Evolutionary conservation across 2,797 vertebrate species (phyloP), one percentile per base, ranked within the genome.

Genomic region (Chelon labrosus): DNA sequence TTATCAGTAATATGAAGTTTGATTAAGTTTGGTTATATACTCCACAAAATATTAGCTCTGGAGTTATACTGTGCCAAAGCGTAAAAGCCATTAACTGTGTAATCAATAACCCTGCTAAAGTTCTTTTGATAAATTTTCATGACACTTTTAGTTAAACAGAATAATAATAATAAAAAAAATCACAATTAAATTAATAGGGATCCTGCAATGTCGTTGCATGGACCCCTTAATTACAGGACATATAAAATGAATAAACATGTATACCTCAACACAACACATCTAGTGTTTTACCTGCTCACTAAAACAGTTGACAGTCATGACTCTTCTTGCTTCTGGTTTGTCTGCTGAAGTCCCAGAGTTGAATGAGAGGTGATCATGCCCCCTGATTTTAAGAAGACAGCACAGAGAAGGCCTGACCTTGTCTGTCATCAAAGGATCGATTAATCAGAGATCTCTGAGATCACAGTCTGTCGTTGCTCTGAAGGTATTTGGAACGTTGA

Each of bases 321-420:
- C 8, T 2, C 8, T 65, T 49, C 64, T 57, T 27, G 10, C 57
- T 44, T 59, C 44, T 75, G 42, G 7, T 64, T 61, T n/a, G 6
- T 22, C 61, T 38, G 47, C 52, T 64, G 42, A 71, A 64, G 65
- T 7, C 44, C 54, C 4, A 71, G 2, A 50, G 0, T 4, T 54
- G 54, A 86, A 27, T 70, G 54, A 73, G 42, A 65, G n/a, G 2
- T 7, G 53, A 46, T 55, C 38, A 25, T 17, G 17, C 25, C n/a
- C 27, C 31, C 19, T 59, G 11, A 17, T 87, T 78, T 79, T 79
- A 89, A 22, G 79, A 61, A 27, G 25, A 27, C 4, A 2, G 25
- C 25, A 22, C 13, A 22, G 9, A 42, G 13, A 41, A 17, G 42
- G 13, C 3, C 38, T 65, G 63, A 79, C 50, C 2, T 39, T 10